A percentile compares a stretch with the other conserved stretches of the same genome.
phyloP scores from a whole-genome alignment of 2,113 vertebrate genomes.

The Nettapus auritus region DNA sequence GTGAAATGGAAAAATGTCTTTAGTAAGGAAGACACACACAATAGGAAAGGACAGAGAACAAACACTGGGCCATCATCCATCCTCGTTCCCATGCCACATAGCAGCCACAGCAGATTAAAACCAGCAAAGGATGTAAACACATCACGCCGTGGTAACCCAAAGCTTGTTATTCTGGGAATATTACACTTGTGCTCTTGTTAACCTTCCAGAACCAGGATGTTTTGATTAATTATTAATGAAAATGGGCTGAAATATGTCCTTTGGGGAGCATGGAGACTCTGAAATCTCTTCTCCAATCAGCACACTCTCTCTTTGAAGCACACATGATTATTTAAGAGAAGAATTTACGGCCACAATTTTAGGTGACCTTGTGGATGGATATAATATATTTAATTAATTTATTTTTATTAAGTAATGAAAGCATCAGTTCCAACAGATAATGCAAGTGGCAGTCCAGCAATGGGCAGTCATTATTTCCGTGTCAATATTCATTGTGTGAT shows the following conservation, averaged over 20 bases:
- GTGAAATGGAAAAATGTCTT: neutral
- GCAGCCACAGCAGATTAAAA: neutral
- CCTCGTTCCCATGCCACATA: neutral
- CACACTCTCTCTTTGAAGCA: neutral
- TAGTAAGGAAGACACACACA: neutral
- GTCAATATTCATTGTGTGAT: neutral
- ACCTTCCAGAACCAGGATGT: neutral
- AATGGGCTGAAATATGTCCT: neutral
- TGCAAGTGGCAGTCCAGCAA: neutral
- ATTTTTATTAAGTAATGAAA: neutral
- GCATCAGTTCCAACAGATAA: neutral
- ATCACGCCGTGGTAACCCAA: neutral
- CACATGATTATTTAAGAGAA: neutral
- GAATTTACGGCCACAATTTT: neutral
- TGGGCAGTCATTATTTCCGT: neutral
- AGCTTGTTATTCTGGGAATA: neutral
- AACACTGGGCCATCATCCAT: neutral
- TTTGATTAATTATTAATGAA: constrained; percentile 24
- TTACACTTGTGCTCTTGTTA: neutral
- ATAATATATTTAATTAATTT: neutral
- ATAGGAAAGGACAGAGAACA: neutral
- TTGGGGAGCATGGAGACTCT: neutral
- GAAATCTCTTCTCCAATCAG: neutral
- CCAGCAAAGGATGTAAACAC: neutral
- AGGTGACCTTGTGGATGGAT: neutral